Percentiles rank a stretch among this genome's conserved stretches.
Conservation (phyloP, 2,113 vertebrate species). For the Nycticryphes semicollaris region DNA sequence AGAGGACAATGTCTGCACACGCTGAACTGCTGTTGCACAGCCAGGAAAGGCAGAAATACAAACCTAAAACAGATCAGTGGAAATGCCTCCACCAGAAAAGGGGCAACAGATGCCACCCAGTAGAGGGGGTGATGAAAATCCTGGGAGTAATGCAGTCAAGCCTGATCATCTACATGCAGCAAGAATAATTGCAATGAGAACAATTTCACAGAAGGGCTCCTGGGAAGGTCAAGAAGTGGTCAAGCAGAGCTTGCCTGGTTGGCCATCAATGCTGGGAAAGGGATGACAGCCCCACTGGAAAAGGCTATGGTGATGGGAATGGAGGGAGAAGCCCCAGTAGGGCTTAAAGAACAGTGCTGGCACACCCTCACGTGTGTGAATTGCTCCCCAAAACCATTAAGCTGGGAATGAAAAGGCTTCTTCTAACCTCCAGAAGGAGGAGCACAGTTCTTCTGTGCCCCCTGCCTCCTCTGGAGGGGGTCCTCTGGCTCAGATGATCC, state of each 20-base stretch:
- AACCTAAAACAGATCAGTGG: background rate
- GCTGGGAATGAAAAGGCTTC: background rate
- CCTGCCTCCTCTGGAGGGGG: background rate
- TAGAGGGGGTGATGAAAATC: background rate
- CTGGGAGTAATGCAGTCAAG: background rate
- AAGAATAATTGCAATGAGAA: background rate
- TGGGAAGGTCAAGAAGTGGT: background rate
- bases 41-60: background rate
- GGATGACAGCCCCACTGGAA: background rate
- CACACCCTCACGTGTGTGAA: accelerated
- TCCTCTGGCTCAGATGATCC: background rate
- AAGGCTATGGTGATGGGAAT: background rate
- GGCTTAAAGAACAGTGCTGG: background rate
- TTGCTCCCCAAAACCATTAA: background rate
- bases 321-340: background rate
- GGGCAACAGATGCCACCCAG: background rate
- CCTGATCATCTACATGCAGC: background rate
- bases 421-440: background rate
- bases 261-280: background rate
- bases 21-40: background rate
- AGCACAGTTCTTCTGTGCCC: background rate
- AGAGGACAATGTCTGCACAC: background rate
- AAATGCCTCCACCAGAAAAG: background rate
- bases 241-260: background rate
- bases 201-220: background rate